Percentiles rank a stretch among this genome's conserved stretches.
phyloP scores from a whole-genome alignment of 2,113 vertebrate species.

The Tragulus kanchil region DNA sequence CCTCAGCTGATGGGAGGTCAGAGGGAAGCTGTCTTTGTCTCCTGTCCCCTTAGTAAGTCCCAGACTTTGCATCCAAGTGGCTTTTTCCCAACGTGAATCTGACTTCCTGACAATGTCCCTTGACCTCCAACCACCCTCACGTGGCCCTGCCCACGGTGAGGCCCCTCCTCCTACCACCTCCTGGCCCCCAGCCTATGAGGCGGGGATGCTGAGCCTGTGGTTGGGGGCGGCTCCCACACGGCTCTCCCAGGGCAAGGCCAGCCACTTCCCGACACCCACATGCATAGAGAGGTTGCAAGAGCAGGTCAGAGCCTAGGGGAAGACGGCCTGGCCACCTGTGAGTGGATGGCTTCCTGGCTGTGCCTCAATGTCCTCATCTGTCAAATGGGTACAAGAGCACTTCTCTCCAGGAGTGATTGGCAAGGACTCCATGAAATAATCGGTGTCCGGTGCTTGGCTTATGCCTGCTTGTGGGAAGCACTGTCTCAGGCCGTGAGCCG shows the following conservation, averaged over 20 bases:
- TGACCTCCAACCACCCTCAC: not conserved
- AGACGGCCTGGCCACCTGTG: not conserved
- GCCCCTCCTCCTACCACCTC: not conserved
- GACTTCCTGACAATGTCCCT: not conserved
- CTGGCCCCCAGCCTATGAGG: not conserved
- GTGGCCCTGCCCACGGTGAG: accelerated
- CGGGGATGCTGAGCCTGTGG: not conserved
- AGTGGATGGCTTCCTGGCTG: not conserved
- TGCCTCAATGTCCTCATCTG: not conserved
- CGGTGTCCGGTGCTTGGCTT: accelerated
- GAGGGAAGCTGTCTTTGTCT: not conserved
- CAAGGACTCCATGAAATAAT: not conserved
- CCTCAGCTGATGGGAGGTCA: not conserved
- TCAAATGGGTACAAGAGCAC: not conserved
- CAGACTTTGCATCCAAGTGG: not conserved
- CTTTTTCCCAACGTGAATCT: not conserved
- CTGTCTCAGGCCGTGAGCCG: not conserved
- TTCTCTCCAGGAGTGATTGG: too few species aligned
- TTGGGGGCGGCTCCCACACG: not conserved
- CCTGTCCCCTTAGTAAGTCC: not conserved
- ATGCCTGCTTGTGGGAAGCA: accelerated
- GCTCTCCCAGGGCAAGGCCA: not conserved
- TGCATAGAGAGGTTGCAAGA: accelerated
- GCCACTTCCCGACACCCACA: accelerated
- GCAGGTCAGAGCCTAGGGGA: accelerated